Evolutionary conservation across 2,888 invertebrate genomes (phyloP), one percentile per base, ranked within the genome.

Genomic region (Epirrita christyi): DNA sequence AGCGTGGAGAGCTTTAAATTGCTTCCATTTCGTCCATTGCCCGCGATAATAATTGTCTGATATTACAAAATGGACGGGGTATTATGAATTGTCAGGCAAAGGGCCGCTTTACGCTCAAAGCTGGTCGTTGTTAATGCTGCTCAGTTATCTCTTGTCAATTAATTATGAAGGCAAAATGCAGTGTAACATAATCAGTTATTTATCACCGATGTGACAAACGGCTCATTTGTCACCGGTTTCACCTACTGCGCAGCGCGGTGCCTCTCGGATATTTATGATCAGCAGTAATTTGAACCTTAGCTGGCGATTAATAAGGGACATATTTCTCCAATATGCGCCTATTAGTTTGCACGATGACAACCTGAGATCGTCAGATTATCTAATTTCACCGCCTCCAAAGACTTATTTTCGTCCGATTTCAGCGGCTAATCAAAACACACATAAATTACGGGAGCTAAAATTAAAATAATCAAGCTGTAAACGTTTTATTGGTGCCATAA

Each of bases 111-210:
- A 71, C 73, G 76, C 78, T 82, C 76, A 78, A 78, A 80, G 72
- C 71, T 70, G 71, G 67, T 67, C 67, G 67, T 74, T 81, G 63
- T 42, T 46, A 79, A 79, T 75, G 72, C 75, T 76, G 75, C 78
- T 76, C 74, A 82, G 85, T 86, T 88, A 87, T 78, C 80, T 75
- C 76, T 76, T 83, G 83, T 85, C 85, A 85, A 88, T 89, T 91
- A 91, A 89, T 90, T 86, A 88, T 87, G 78, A 85, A 82, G 70
- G 85, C 85, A 83, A 89, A 89, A 88, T 85, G 83, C 81, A 83
- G 81, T 85, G 89, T 87, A 90, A 88, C 85, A 86, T 83, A 88
- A 90, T 91, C 89, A 89, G 91, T 88, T 89, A 91, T 91, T 91
- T 90, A 92, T 92, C 89, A 89, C 82, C 74, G 78, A 76, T 84